Evolutionary conservation across 2,888 invertebrate genomes (phyloP).

Genomic region (Apoderus coryli): DNA sequence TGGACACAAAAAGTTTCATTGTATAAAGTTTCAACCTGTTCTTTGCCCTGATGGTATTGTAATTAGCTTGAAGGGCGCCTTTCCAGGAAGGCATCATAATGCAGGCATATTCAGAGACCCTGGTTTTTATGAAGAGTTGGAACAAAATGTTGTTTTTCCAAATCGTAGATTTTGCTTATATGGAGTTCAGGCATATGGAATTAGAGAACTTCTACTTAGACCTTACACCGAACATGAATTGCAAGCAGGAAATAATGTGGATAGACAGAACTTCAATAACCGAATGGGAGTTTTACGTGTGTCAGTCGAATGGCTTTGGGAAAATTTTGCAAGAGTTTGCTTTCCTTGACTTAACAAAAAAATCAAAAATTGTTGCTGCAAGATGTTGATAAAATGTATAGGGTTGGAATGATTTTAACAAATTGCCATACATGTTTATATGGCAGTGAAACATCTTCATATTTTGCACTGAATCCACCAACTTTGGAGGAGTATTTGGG

Average conservation of each 20-base stretch:
- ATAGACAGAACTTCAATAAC: slow-evolving; percentile 9
- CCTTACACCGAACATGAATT: slow-evolving; percentile 3
- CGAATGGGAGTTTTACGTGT: slow-evolving; percentile 7
- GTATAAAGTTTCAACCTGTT: slow-evolving; percentile 14
- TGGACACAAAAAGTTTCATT: slow-evolving; percentile 14
- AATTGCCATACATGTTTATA: slow-evolving; percentile 2
- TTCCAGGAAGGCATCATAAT: slow-evolving; percentile 15
- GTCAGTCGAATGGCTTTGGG: slow-evolving; percentile 9
- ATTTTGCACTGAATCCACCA: not conserved
- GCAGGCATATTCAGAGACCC: slow-evolving; percentile 13
- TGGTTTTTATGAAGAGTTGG: slow-evolving; percentile 11
- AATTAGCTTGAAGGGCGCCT: slow-evolving; percentile 14
- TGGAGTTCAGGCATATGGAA: slow-evolving; percentile 8
- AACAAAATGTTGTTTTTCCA: slow-evolving; percentile 9
- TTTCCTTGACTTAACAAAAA: slow-evolving; percentile 10
- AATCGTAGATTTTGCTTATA: slow-evolving; percentile 5
- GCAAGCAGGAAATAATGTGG: slow-evolving; percentile 4
- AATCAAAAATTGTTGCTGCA: slow-evolving; percentile 1
- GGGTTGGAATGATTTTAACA: too few species aligned
- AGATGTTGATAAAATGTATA: too few species aligned
- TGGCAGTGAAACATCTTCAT: slow-evolving; percentile 1
- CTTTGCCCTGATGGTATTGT: slow-evolving; percentile 15
- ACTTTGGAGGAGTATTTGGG: not conserved
- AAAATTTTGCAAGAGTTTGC: slow-evolving; percentile 10
- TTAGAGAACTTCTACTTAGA: slow-evolving; percentile 8